Conservation (phyloP, 2,113 vertebrate genomes). For the Struthio camelus region DNA sequence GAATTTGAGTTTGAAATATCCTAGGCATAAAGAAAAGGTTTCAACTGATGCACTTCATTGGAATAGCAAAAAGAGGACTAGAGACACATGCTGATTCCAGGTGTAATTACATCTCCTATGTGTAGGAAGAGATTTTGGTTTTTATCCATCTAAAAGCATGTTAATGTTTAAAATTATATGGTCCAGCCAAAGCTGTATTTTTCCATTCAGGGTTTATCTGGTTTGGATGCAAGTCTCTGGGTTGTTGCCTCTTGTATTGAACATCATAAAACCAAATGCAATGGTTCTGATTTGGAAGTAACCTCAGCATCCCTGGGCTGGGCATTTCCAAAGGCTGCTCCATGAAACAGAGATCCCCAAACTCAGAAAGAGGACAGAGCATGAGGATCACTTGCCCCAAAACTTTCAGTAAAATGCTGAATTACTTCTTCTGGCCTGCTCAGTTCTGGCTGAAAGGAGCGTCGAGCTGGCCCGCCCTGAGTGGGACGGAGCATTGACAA, state of each 20-base stretch:
- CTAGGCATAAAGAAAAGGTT: background rate
- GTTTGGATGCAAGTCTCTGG: background rate
- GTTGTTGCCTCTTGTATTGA: background rate
- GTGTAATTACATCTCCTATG: background rate
- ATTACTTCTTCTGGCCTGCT: background rate
- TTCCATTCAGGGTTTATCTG: background rate
- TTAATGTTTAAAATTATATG: background rate
- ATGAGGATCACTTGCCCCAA: background rate
- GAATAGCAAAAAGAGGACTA: background rate
- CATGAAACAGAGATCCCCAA: background rate
- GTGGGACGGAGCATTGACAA: background rate
- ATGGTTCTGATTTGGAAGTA: background rate
- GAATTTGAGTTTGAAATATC: background rate
- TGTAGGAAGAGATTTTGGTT: background rate
- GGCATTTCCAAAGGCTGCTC: background rate
- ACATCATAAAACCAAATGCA: fast-evolving
- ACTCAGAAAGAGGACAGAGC: fast-evolving
- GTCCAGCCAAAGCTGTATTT: background rate
- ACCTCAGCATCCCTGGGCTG: fast-evolving
- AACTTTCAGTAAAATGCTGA: background rate
- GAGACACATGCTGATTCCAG: fast-evolving
- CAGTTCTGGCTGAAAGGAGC: background rate
- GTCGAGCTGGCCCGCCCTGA: background rate
- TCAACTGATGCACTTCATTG: background rate
- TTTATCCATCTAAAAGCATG: fast-evolving